Base-by-base conservation (phyloP, 2,888 invertebrate species). In the Ditula angustiorana region DNA sequence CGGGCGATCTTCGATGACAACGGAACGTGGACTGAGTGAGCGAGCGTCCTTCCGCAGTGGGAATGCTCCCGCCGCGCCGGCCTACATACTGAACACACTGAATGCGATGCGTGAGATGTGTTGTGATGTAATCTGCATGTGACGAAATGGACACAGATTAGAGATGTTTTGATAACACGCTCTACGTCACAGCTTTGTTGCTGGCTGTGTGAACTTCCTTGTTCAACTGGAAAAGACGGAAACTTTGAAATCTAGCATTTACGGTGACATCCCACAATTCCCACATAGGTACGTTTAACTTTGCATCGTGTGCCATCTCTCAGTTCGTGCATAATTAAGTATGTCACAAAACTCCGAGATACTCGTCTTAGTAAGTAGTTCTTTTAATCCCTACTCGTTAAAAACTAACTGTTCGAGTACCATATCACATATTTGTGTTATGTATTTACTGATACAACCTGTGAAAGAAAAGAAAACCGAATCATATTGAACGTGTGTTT, bases 41-140 rank as follows among this genome's bases (percentile, higher is more conserved):
- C 70, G 61, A 68, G 68, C 80, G 85, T 82, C 87, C 87, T 90
- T 89, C 86, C 88, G 88, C 82, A 81, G 79, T 83, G 86, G 90
- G 89, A 87, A 80, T 85, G 79, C 90, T 90, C 91, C 91, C 91
- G 90, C 91, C 86, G 83, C 86, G 89, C 81, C 88, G 90, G 80
- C 89, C 90, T 90, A 90, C 84, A 86, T 90, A 82, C 73, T 71
- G 69, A 68, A 73, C 60, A 72, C 72, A 65, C 69, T 73, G 73
- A 77, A 79, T 75, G 75, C 81, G 76, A 78, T 75, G 79, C 79
- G 79, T 78, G 81, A 79, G 81, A 80, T 83, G 85, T 88, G 88
- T 90, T 90, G 88, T 88, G 88, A 90, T 90, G 88, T 90, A 90
- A 91, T 86, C 76, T 82, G 72, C 80, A 83, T 87, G 82, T 87